Conservation (phyloP, 2,888 invertebrate species). For the Ormyrus thymus region DNA sequence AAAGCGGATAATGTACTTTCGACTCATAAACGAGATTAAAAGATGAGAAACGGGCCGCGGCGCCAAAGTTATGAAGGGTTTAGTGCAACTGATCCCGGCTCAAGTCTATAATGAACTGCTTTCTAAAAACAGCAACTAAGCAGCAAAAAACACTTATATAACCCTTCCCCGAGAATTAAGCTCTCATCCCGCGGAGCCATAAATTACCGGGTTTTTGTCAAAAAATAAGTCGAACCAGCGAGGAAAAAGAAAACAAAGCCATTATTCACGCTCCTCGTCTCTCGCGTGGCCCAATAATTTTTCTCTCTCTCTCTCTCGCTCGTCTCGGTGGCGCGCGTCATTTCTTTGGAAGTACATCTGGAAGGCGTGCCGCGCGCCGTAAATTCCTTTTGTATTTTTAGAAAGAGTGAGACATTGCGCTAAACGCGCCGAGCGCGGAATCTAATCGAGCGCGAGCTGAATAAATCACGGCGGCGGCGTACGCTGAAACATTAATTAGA, state of each 20-base stretch:
- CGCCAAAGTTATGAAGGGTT: too few relatives aligned
- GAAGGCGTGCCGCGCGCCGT: conserved; percentile 46
- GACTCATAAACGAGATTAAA: too few relatives aligned
- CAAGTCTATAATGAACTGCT: too few relatives aligned
- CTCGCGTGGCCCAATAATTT: conserved; percentile 38
- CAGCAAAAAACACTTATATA: conserved; percentile 16
- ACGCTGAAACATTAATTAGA: conserved; percentile 38
- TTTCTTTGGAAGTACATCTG: conserved; percentile 24
- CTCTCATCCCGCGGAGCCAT: background rate
- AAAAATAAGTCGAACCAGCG: background rate
- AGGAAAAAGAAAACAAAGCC: conserved; percentile 21
- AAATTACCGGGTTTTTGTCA: conserved; percentile 1
- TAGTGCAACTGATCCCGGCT: too few relatives aligned
- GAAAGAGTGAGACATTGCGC: conserved; percentile 9
- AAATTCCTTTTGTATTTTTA: conserved; percentile 55
- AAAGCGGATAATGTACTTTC: too few relatives aligned
- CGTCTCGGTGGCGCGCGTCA: background rate
- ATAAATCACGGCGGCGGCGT: conserved; percentile 6
- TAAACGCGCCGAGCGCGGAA: background rate
- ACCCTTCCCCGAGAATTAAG: conserved; percentile 15
- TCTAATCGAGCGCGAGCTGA: conserved; percentile 19
- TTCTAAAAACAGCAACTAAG: background rate
- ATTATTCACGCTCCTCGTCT: conserved; percentile 25
- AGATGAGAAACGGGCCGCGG: too few relatives aligned
- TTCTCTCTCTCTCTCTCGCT: conserved; percentile 20